A percentile compares a stretch with the other conserved stretches of the same genome.
Evolutionary conservation across 2,888 invertebrate genomes (phyloP).

Genomic region (Trissolcus brochymenae): DNA sequence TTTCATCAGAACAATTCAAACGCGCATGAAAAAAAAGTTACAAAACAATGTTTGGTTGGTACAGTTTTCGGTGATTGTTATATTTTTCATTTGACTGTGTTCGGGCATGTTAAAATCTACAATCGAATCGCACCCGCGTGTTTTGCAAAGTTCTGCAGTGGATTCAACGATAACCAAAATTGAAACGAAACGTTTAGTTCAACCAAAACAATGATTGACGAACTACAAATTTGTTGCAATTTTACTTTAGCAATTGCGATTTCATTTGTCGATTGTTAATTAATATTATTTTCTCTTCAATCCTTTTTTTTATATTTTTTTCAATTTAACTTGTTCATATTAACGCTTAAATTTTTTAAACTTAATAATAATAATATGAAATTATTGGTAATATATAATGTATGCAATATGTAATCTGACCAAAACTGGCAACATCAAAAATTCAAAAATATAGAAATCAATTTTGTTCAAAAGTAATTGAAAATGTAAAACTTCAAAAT

Average conservation of each 20-base stretch:
- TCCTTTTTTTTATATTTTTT: too few species aligned
- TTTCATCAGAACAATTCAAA: neutral
- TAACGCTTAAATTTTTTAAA: too few species aligned
- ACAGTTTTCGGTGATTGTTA: conserved; percentile 15
- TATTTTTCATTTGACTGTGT: conserved; percentile 26
- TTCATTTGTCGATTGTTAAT: too few species aligned
- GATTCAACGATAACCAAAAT: conserved; percentile 14
- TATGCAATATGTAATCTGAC: too few species aligned
- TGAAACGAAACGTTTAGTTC: conserved; percentile 19
- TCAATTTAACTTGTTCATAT: too few species aligned
- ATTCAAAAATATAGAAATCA: too few species aligned
- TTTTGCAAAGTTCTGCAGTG: conserved; percentile 14
- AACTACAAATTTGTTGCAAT: conserved; percentile 14
- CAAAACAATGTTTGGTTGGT: conserved; percentile 17
- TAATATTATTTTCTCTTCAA: too few species aligned
- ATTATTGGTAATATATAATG: too few species aligned
- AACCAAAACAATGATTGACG: conserved; percentile 14
- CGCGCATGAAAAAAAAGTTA: neutral
- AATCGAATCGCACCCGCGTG: conserved; percentile 22
- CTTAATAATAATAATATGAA: too few species aligned
- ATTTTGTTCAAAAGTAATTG: too few species aligned
- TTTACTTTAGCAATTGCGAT: neutral
- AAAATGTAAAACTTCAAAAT: too few species aligned
- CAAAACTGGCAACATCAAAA: too few species aligned
- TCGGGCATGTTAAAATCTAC: conserved; percentile 5